phyloP scores from a whole-genome alignment of 1,140 invertebrate species.

The Cepaea nemoralis region DNA sequence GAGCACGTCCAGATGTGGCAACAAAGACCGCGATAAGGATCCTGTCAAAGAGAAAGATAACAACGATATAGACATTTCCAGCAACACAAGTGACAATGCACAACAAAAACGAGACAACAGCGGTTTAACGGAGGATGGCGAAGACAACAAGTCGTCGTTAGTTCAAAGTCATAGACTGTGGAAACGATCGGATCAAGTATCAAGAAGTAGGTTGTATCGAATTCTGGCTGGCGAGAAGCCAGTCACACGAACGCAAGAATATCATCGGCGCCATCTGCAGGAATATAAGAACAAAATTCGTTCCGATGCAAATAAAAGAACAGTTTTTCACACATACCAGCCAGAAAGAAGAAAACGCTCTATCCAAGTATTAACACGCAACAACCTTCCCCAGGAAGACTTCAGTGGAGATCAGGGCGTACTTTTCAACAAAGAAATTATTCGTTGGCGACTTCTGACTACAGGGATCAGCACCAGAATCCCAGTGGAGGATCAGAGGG shows the following conservation, averaged over 20 bases:
- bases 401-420: slow-evolving; percentile 31
- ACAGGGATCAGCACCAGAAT: slow-evolving; percentile 71
- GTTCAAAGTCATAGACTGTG: slow-evolving; percentile 7
- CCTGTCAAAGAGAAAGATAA: slow-evolving; percentile 10
- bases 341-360: slow-evolving; percentile 50
- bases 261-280: slow-evolving; percentile 13
- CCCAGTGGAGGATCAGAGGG: slow-evolving; percentile 69
- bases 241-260: not conserved
- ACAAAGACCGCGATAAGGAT: slow-evolving; percentile 66
- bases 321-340: not conserved
- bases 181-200: not conserved
- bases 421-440: slow-evolving; percentile 61
- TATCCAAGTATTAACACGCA: slow-evolving; percentile 47
- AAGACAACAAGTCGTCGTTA: not conserved
- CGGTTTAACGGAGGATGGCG: not conserved
- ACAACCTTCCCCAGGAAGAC: slow-evolving; percentile 39
- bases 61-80: not conserved
- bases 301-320: not conserved
- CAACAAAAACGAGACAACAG: not conserved
- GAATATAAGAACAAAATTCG: slow-evolving; percentile 4
- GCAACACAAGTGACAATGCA: not conserved
- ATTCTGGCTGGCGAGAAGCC: slow-evolving; percentile 1
- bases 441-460: slow-evolving; percentile 71
- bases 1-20: slow-evolving; percentile 71
- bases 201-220: not conserved